Base-by-base conservation (phyloP, 2,888 invertebrate species). In the Anoplius nigerrimus region DNA sequence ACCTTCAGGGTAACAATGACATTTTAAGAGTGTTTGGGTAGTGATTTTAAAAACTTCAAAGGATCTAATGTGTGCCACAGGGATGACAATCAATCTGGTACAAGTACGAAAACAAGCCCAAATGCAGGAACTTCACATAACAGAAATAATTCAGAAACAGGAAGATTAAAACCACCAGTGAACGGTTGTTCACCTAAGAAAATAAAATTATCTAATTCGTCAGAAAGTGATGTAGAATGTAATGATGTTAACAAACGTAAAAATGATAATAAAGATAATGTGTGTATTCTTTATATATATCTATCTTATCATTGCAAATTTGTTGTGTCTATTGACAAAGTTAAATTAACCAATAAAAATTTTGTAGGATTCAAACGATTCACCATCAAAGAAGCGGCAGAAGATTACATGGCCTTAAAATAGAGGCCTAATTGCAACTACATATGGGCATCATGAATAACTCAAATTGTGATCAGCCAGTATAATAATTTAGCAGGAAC, bases 361-460 rank as follows among this genome's bases (percentile, higher is more conserved):
- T 13, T 71, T 78, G 53, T 22, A 79, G 78, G 79, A 62, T 16
- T 54, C 53, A 16, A 54, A 15, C 2, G 20, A 43, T 24, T 22
- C 60, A 20, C 42, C 69, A 21, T 46, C 8, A 11, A 76, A 62
- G 56, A 79, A 79, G 27, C 67, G 71, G 11, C 79, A 79, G 54
- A 79, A 79, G 27, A 79, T 79, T 34, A 79, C 79, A 42, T 79
- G 79, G 79, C 79, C 79, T 5, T 79, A 66, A 48, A 13, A 34
- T 1, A 5, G 4, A 34, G 48, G 2, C 8, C 18, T 48, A n/a
- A 34, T 34, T 34, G 34, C 34, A 34, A 13, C 34, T 34, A 34
- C 8, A 34, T 13, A 34, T 13, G 11, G 1, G 34, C 11, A 11
- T 34, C 11, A 34, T 13, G 34, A 34, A 34, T 34, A 34, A 34